Percentiles rank a stretch among this genome's conserved stretches.
These are phyloP conservation scores for Himalopsyche phryganea DNA, from an alignment of 1,140 invertebrate genomes.

Conservation along the genomic window DNA sequence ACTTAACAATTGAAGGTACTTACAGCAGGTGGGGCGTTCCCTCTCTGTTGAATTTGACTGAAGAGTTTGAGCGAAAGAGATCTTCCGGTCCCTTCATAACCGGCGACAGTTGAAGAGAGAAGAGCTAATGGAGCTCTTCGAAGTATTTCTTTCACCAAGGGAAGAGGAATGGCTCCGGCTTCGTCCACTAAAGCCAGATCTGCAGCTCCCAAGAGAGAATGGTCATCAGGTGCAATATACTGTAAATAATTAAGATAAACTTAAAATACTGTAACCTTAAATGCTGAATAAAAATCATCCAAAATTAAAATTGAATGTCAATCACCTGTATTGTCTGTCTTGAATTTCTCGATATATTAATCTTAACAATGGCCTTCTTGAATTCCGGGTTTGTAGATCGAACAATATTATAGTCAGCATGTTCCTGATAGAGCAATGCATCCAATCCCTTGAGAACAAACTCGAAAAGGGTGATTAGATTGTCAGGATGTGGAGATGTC, in stretches of 20 bases:
- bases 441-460: constrained; percentile 97
- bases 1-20: too few relatives aligned
- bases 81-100: constrained; percentile 97
- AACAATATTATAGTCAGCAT: constrained; percentile 94
- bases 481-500: constrained; percentile 96
- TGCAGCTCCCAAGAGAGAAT: constrained; percentile 84
- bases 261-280: too few relatives aligned
- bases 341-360: constrained; percentile 89
- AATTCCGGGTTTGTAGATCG: constrained; percentile 95
- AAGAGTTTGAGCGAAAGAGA: constrained; percentile 94
- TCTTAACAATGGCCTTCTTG: constrained; percentile 92
- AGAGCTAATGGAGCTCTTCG: constrained; percentile 93
- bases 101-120: constrained; percentile 95
- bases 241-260: constrained; percentile 52
- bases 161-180: constrained; percentile 96
- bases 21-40: constrained; percentile 54
- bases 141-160: constrained; percentile 88
- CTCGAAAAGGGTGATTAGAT: constrained; percentile 96
- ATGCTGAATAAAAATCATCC: too few relatives aligned
- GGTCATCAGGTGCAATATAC: constrained; percentile 93
- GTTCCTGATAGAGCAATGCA: constrained; percentile 92
- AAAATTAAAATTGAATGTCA: too few relatives aligned
- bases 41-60: constrained; percentile 71
- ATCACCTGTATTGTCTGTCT: constrained; percentile 94
- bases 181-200: constrained; percentile 97